Conservation (phyloP, 2,113 vertebrate genomes). For the Campylomormyrus tamandua region DNA sequence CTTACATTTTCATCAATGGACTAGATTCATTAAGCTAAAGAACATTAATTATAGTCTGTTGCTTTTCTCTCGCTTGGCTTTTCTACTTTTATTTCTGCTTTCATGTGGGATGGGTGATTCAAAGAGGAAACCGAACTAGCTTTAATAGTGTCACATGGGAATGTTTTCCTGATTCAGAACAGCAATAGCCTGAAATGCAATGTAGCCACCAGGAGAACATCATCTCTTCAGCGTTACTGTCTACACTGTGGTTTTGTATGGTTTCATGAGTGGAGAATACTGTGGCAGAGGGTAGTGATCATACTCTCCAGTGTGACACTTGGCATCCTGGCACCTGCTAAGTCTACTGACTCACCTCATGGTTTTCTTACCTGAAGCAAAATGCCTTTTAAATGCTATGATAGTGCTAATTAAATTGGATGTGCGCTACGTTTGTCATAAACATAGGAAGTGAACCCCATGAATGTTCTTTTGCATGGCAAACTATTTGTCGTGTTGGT, state of each 20-base stretch:
- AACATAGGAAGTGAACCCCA: neutral
- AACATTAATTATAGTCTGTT: neutral
- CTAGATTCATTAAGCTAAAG: neutral
- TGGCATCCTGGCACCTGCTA: neutral
- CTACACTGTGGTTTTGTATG: neutral
- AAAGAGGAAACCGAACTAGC: neutral
- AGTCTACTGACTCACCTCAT: neutral
- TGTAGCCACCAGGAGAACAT: neutral
- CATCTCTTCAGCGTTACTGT: neutral
- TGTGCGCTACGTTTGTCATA: neutral
- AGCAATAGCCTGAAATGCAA: neutral
- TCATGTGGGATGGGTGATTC: constrained; percentile 1
- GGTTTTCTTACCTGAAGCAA: neutral
- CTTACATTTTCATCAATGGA: constrained; percentile 1
- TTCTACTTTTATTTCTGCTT: constrained; percentile 10
- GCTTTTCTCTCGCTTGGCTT: neutral
- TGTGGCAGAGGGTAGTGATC: neutral
- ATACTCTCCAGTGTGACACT: neutral
- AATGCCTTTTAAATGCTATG: neutral
- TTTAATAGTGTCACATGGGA: constrained; percentile 18
- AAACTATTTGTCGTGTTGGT: neutral
- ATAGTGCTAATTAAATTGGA: neutral
- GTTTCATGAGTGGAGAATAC: neutral
- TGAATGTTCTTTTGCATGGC: neutral
- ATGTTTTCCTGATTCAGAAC: neutral